Evolutionary conservation across 2,797 vertebrate species (phyloP).

Genomic region (Epinephelus malabaricus): DNA sequence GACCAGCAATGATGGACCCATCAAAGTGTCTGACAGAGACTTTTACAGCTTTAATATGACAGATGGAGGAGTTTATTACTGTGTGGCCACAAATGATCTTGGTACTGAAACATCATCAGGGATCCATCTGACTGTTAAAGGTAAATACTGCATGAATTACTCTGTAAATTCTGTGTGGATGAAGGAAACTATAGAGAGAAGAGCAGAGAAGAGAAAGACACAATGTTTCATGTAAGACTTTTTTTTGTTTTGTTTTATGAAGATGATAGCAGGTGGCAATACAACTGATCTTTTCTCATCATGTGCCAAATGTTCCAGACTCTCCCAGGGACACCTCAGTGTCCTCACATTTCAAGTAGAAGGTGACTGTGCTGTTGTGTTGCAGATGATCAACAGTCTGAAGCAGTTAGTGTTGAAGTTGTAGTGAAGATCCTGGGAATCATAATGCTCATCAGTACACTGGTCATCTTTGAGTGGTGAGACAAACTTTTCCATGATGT

Average conservation of each 20-base stretch:
- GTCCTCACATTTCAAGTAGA: neutral
- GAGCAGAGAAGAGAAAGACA: constrained; percentile 8
- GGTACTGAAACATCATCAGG: neutral
- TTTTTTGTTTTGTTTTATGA: neutral
- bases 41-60: constrained; percentile 48
- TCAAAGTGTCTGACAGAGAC: constrained; percentile 24
- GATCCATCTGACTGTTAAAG: neutral
- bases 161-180: too few relatives aligned
- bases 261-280: constrained; percentile 42
- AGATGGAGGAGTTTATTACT: constrained; percentile 60
- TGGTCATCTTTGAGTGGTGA: constrained; percentile 50
- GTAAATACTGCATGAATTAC: too few relatives aligned
- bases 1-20: neutral
- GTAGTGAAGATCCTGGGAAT: constrained; percentile 5
- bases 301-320: constrained; percentile 15
- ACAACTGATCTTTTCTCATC: neutral
- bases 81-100: constrained; percentile 53
- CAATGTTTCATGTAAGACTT: constrained; percentile 56
- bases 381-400: constrained; percentile 8
- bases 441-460: neutral
- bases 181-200: neutral
- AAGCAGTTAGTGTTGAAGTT: neutral
- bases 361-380: neutral
- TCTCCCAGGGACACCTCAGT: constrained; percentile 62
- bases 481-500: neutral